Percentiles rank a stretch among this genome's conserved stretches.
Conservation (phyloP, 2,113 vertebrate species). For the Solea senegalensis region DNA sequence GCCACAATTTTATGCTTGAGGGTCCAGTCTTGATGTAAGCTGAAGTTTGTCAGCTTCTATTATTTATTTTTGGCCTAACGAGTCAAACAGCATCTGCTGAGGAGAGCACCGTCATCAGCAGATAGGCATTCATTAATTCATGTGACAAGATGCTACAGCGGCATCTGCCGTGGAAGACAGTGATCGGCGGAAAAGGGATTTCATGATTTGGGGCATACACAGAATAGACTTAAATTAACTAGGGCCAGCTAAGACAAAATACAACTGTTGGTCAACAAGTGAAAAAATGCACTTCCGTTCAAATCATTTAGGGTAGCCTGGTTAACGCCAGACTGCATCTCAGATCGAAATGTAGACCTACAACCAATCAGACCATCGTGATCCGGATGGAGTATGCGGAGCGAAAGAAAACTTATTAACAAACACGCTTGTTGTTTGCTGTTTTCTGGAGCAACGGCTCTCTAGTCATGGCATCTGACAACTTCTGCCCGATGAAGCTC, state of each 20-base stretch:
- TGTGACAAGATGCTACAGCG: conserved; percentile 65
- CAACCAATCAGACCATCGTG: too few relatives aligned
- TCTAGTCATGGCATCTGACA: too few relatives aligned
- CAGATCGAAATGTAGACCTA: too few relatives aligned
- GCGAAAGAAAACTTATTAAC: too few relatives aligned
- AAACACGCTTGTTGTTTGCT: too few relatives aligned
- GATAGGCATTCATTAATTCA: conserved; percentile 70
- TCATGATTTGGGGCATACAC: conserved; percentile 16
- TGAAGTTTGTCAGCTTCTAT: conserved; percentile 73
- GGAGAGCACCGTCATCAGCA: conserved; percentile 54
- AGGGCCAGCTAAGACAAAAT: background rate
- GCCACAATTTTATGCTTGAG: conserved; percentile 60
- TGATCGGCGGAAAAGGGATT: conserved; percentile 51
- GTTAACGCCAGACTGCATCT: too few relatives aligned
- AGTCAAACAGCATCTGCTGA: conserved; percentile 69
- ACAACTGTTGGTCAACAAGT: conserved; percentile 1
- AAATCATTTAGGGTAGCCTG: conserved; percentile 1
- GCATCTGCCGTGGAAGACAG: conserved; percentile 66
- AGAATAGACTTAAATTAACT: background rate
- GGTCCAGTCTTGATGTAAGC: conserved; percentile 60
- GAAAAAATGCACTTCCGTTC: conserved; percentile 14
- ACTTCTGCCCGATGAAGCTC: too few relatives aligned
- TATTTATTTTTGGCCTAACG: conserved; percentile 70
- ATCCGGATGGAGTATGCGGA: too few relatives aligned
- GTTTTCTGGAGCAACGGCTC: too few relatives aligned